Conservation (phyloP, 2,797 vertebrate genomes). For the Onychomys torridus region DNA sequence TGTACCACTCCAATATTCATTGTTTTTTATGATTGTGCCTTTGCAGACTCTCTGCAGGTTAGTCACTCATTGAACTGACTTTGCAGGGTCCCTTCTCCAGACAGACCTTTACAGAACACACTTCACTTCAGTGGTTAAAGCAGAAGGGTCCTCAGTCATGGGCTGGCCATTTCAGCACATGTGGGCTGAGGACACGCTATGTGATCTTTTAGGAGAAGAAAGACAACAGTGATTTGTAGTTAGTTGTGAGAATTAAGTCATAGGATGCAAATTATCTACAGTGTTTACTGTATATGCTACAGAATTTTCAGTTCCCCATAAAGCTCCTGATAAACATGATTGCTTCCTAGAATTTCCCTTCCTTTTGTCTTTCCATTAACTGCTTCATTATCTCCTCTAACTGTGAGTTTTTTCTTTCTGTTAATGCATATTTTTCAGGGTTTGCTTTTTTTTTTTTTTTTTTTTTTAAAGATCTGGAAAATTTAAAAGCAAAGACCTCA, state of each 20-base stretch:
- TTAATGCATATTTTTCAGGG: background rate
- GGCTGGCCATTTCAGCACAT: background rate
- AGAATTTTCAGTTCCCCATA: background rate
- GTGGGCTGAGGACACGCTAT: background rate
- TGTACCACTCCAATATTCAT: background rate
- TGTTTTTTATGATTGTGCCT: background rate
- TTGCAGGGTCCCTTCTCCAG: background rate
- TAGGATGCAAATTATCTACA: background rate
- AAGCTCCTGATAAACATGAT: background rate
- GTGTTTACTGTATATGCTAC: background rate
- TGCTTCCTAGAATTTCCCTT: conserved; percentile 12
- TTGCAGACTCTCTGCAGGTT: background rate
- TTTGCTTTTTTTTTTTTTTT: background rate
- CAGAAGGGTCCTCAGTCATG: background rate
- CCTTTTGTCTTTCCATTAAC: background rate
- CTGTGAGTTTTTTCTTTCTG: background rate
- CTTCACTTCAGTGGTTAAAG: background rate
- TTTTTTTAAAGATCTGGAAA: background rate
- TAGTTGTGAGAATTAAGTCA: conserved; percentile 31
- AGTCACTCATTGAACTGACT: background rate
- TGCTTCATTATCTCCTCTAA: background rate
- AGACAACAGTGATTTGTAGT: background rate
- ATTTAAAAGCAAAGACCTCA: background rate
- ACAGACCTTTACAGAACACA: background rate
- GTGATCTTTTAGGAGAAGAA: background rate